Evolutionary conservation across 2,797 vertebrate species (phyloP), one percentile per base, ranked within the genome.

Genomic region (Anas georgica): DNA sequence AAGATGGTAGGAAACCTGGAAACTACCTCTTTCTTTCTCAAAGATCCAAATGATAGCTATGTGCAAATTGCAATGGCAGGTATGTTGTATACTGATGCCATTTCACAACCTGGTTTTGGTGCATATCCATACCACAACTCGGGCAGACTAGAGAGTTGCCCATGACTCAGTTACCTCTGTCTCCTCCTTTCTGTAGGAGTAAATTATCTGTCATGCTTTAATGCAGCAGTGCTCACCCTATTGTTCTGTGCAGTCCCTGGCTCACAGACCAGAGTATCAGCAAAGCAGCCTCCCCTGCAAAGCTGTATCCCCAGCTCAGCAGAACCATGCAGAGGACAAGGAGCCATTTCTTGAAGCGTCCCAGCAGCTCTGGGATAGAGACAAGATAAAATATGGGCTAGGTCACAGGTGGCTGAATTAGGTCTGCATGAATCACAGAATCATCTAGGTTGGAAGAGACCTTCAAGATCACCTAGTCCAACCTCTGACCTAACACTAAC

Each of bases 181-280:
- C 41, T 83, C 17, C 28, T 54, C 23, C 52, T 62, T 70, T n/a
- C 58, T 60, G 10, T n/a, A 18, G 37, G 25, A 80, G 29, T 78
- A 66, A 69, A 82, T 78, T 41, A 25, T 41, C n/a, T 7, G 1
- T 17, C 45, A 64, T 50, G 69, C 26, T 48, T 75, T 56, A 20
- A 6, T 52, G 35, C 20, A 56, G 16, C 25, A 67, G n/a, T 50
- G 46, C 41, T 25, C 33, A 23, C 11, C 18, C 13, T 16, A 18
- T 45, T 50, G 50, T 25, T 39, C 11, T 0, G 0, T 60, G 17
- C 6, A 7, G 5, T 46, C 12, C 17, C 10, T 33, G 55, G 22
- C 17, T 26, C 16, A 54, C 60, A 83, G 60, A 23, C 0, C 12
- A 21, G 35, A 55, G 54, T 22, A 83, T 25, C 62, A 23, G 58